A percentile compares a stretch with the other conserved stretches of the same genome.
phyloP scores from a whole-genome alignment of 64 coral and sea anemone genomes.

The Pocillopora verrucosa region DNA sequence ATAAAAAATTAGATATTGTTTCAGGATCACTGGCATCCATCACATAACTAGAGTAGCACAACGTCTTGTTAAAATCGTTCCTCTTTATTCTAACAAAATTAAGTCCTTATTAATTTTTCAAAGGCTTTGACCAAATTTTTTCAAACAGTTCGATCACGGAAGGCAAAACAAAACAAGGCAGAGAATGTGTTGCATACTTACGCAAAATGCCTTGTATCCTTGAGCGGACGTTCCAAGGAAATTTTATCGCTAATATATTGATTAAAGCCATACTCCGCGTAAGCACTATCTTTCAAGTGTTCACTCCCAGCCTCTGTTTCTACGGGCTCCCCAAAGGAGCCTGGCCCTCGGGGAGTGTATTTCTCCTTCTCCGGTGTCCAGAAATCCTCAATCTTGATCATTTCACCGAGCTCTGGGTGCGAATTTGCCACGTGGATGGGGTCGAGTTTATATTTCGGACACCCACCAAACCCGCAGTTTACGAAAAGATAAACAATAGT shows the following conservation, averaged over 20 bases:
- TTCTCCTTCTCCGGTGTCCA: constrained; percentile 83
- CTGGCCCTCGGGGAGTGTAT: constrained; percentile 46
- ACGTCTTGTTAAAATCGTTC: neutral
- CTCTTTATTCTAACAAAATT: neutral
- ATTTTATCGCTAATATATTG: constrained; percentile 94
- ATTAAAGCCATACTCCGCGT: constrained; percentile 92
- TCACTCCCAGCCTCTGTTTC: constrained; percentile 69
- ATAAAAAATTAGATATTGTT: no score
- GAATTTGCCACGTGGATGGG: constrained; percentile 43
- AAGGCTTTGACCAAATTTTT: neutral
- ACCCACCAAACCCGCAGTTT: constrained; percentile 35
- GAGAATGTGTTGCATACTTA: constrained; percentile 47
- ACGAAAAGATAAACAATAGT: constrained; percentile 52
- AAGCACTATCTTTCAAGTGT: constrained; percentile 66
- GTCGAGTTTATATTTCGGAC: constrained; percentile 15
- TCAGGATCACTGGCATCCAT: no score
- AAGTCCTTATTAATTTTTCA: constrained; percentile 28
- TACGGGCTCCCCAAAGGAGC: constrained; percentile 78
- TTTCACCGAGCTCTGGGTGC: constrained; percentile 56
- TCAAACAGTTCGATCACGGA: constrained; percentile 1
- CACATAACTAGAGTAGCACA: no score
- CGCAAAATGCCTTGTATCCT: constrained; percentile 84
- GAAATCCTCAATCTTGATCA: constrained; percentile 79
- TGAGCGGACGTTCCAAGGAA: constrained; percentile 76
- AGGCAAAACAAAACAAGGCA: neutral